Evolutionary conservation across 2,888 invertebrate species (phyloP), one percentile per base, ranked within the genome.

Genomic region (Ophion ventricosus): DNA sequence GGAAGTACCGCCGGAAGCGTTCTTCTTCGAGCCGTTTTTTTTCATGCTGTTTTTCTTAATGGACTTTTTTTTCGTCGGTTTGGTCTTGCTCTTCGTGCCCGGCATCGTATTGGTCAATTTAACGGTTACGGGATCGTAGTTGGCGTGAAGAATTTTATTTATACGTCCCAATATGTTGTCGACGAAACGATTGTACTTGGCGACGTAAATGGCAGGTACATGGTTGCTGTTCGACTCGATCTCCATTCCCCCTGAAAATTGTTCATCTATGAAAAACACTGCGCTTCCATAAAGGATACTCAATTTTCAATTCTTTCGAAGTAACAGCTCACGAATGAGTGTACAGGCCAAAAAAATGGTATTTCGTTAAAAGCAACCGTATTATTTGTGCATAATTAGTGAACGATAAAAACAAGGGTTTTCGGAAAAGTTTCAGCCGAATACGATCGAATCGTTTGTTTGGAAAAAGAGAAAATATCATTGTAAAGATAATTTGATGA

Each of bases 81-180:
- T 94, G 25, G 92, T 92, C 49, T 92, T 93, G 67, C 89, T 94
- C 82, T 95, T 96, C 86, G 93, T 94, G 11, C 94, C 94, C 26
- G 95, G 93, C 14, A 94, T 95, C 0, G 95, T 94, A 67, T 92
- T 92, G 86, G 95, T 95, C 49, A 97, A 93, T 90, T 96, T 96
- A 0, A 98, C 97, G 87, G 96, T 96, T 80, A 98, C 97, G 0
- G 97, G 97, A 92, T 98, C 97, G 93, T 97, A 98, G 72, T 96
- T 97, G 86, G 95, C 95, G 70, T 96, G 95, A 86, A 98, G 94
- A 82, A 97, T 97, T 88, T 96, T 96, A 93, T 97, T 98, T 94
- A 98, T 97, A 89, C 97, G 95, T 80, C 96, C 96, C 86, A 97
- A 94, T 87, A 97, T 97, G 89, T 96, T 97, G 93, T 98, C 98